Base-by-base conservation (phyloP, 2,113 vertebrate species). In the Delphinus delphis region DNA sequence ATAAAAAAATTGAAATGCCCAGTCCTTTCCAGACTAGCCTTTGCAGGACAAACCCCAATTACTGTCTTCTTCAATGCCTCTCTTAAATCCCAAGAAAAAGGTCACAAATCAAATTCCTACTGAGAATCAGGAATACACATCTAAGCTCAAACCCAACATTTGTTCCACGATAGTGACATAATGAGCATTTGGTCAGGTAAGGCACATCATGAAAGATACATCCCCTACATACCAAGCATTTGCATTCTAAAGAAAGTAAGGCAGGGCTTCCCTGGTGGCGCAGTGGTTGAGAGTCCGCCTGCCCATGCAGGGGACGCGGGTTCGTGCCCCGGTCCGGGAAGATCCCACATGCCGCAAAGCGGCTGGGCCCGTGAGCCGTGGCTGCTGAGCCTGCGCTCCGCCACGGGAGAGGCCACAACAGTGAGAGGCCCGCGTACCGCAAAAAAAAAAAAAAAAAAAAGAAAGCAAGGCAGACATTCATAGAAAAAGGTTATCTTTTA, bases 1-100 rank as follows among this genome's bases (percentile, higher is more conserved):
- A 28, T 5, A 5, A 31, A 31, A 31, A 12, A 12, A 12, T 12
- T 12, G 11, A 47, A 47, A 47, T 47, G 47, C 47, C 8, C 80
- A 86, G 12, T 60, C 31, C 50, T 89, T 60, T 41, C 60, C n/a
- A 88, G 92, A 70, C 83, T 44, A 82, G 80, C 44, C 82, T 70
- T 87, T 25, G 2, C 15, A 28, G 50, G 90, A 70, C 50, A 77
- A 55, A 8, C n/a, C 26, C 82, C 25, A 76, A 11, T 53, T 31
- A 89, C 14, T 28, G n/a, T 76, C 71, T 63, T 85, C 60, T 25
- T 87, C 55, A 41, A 23, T 5, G 38, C 44, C 9, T 55, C 41
- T 76, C 65, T 38, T 86, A 68, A 86, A 81, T 36, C 60, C 44
- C 53, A 70, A 65, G 70, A 84, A 89, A 88, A 83, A 33, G 33